Percentiles rank a stretch among this genome's conserved stretches.
Evolutionary conservation across 2,113 vertebrate species (phyloP).

Genomic region (Pseudorhombus dupliciocellatus): DNA sequence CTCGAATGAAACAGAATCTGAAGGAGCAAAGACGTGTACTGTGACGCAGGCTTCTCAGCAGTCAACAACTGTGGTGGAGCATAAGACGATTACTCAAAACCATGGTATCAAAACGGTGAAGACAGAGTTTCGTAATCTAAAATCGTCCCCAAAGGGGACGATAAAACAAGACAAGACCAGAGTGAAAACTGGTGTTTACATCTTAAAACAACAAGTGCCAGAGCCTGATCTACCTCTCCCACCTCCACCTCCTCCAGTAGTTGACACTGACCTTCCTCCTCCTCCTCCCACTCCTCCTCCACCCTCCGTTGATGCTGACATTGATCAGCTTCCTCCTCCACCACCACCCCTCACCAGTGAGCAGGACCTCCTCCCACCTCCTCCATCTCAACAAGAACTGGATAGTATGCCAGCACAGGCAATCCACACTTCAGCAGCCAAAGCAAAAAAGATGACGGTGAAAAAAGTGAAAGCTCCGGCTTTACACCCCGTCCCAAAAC

Average conservation of each 20-base stretch:
- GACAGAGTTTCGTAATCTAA: constrained; percentile 81
- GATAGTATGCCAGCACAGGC: constrained; percentile 68
- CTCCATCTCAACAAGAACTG: constrained; percentile 79
- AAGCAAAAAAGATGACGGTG: constrained; percentile 71
- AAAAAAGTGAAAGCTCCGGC: constrained; percentile 77
- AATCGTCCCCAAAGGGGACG: constrained; percentile 64
- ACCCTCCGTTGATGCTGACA: constrained; percentile 73
- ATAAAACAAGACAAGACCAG: constrained; percentile 73
- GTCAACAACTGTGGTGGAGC: constrained; percentile 66
- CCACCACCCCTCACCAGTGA: constrained; percentile 64
- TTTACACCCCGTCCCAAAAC: constrained; percentile 78
- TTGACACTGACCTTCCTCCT: constrained; percentile 81
- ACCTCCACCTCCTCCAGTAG: constrained; percentile 83
- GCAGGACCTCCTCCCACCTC: constrained; percentile 76
- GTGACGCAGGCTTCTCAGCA: constrained; percentile 51
- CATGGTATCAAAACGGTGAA: constrained; percentile 80
- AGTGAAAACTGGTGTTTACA: constrained; percentile 73
- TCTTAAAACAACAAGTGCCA: constrained; percentile 64
- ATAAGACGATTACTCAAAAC: constrained; percentile 79
- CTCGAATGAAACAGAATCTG: constrained; percentile 44
- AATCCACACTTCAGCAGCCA: constrained; percentile 62
- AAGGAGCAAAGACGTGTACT: constrained; percentile 39
- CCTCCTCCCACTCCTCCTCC: constrained; percentile 79
- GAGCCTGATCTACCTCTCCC: constrained; percentile 86
- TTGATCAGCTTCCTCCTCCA: constrained; percentile 76